Evolutionary conservation across 2,888 invertebrate genomes (phyloP).

Genomic region (Hemithea aestivaria): DNA sequence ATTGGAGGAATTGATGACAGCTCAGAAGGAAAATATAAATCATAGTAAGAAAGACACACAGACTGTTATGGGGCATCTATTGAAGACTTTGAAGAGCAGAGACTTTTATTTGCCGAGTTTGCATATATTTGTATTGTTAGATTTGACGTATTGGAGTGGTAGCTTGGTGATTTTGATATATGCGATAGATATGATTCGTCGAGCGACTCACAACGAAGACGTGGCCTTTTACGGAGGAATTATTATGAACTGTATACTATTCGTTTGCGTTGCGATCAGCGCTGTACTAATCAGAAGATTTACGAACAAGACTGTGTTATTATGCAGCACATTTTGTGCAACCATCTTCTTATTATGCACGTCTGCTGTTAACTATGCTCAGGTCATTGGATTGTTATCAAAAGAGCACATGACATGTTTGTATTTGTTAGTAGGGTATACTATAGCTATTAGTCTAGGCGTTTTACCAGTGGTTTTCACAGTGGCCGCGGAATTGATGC

Average conservation of each 20-base stretch:
- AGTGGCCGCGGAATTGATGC: slow-evolving; percentile 22
- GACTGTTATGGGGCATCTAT: slow-evolving; percentile 2
- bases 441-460: slow-evolving; percentile 11
- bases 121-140: slow-evolving; percentile 10
- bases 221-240: slow-evolving; percentile 8
- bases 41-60: background rate
- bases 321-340: slow-evolving; percentile 2
- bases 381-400: slow-evolving; percentile 7
- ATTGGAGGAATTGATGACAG: slow-evolving; percentile 19
- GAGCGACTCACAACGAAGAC: slow-evolving; percentile 7
- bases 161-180: slow-evolving; percentile 13
- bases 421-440: slow-evolving; percentile 16
- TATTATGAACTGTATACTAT: slow-evolving; percentile 9
- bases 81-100: slow-evolving; percentile 7
- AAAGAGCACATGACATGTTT: slow-evolving; percentile 13
- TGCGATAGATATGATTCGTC: slow-evolving; percentile 9
- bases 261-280: slow-evolving; percentile 3
- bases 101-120: slow-evolving; percentile 16
- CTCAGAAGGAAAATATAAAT: slow-evolving; percentile 15
- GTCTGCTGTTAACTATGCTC: slow-evolving; percentile 7
- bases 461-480: slow-evolving; percentile 6
- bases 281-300: slow-evolving; percentile 8
- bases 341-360: slow-evolving; percentile 3
- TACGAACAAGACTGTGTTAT: slow-evolving; percentile 13
- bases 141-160: slow-evolving; percentile 14